Evolutionary conservation across 2,113 vertebrate species (phyloP).

Genomic region (Arizona elegans): DNA sequence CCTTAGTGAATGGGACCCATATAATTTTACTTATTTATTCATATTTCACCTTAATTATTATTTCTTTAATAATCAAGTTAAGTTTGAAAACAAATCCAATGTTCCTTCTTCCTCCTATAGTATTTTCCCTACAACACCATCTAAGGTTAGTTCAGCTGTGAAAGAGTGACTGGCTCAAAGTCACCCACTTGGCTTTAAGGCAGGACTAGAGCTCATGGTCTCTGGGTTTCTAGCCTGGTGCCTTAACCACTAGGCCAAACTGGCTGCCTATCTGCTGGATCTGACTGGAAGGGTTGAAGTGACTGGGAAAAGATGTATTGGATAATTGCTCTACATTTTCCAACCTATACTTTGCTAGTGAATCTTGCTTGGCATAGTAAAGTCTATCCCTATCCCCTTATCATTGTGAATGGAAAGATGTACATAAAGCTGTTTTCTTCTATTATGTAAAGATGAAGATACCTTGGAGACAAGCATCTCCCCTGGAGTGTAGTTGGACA

Average conservation of each 20-base stretch:
- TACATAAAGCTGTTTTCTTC: not conserved
- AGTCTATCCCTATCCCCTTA: not conserved
- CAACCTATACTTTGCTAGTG: not conserved
- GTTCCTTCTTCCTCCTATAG: not conserved
- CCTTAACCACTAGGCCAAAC: not conserved
- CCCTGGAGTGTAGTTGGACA: not conserved
- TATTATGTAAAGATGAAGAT: not conserved
- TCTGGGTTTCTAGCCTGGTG: not conserved
- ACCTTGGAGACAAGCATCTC: not conserved
- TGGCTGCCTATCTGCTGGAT: not conserved
- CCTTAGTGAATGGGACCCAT: not conserved
- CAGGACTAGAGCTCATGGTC: not conserved
- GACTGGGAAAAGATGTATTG: not conserved
- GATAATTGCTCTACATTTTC: not conserved
- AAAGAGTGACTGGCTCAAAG: not conserved
- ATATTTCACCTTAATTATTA: not conserved
- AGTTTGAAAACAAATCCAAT: not conserved
- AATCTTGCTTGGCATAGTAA: not conserved
- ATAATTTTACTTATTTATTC: not conserved
- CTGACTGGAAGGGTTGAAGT: not conserved
- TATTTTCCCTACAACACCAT: not conserved
- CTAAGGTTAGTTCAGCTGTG: not conserved
- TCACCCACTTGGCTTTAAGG: not conserved
- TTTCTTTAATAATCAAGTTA: not conserved
- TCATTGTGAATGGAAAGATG: not conserved